Percentiles rank a stretch among this genome's conserved stretches.
Evolutionary conservation across 64 coral and sea anemone genomes (phyloP).

Genomic region (Trachythela sp.): DNA sequence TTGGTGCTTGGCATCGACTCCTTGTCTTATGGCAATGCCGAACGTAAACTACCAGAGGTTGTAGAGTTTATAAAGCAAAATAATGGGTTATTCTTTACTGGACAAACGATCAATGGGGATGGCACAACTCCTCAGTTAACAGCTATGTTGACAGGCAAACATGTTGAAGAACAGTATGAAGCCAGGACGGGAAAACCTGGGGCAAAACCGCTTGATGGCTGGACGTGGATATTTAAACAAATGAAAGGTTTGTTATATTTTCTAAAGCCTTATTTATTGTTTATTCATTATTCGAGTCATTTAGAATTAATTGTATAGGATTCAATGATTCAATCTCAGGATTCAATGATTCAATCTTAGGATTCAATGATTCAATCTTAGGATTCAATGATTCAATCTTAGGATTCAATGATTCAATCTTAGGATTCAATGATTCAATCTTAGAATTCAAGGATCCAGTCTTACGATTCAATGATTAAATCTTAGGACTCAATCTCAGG

Average conservation of each 20-base stretch:
- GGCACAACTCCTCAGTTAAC: neutral
- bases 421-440: too few relatives aligned
- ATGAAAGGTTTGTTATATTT: neutral
- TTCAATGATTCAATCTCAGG: too few relatives aligned
- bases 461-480: too few relatives aligned
- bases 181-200: neutral
- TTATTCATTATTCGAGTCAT: too few relatives aligned
- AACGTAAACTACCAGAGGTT: neutral
- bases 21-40: neutral
- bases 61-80: neutral
- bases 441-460: too few relatives aligned
- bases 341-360: too few relatives aligned
- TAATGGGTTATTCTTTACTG: neutral
- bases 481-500: too few relatives aligned
- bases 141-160: neutral
- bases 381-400: too few relatives aligned
- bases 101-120: neutral
- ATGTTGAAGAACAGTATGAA: neutral
- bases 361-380: too few relatives aligned
- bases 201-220: neutral
- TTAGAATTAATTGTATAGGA: too few relatives aligned
- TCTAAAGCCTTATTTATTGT: neutral
- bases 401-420: too few relatives aligned
- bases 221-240: slow-evolving; percentile 10
- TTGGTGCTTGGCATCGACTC: neutral